These are phyloP conservation scores for Myotis myotis DNA, from an alignment of 2,797 vertebrate species.

Conservation along the genomic window DNA sequence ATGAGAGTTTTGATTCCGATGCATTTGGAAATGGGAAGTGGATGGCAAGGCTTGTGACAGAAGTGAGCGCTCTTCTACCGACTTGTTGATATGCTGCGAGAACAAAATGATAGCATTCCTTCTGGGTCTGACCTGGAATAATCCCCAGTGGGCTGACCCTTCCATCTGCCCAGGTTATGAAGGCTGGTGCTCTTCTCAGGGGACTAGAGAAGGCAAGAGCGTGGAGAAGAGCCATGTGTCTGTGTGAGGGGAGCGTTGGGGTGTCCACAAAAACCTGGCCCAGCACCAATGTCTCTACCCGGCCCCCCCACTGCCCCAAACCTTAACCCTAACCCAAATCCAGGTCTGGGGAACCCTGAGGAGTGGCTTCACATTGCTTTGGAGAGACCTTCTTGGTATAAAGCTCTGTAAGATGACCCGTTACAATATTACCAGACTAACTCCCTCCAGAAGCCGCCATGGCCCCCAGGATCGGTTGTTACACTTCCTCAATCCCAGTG, in stretches of 20 bases:
- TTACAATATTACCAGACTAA: neutral
- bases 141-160: neutral
- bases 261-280: neutral
- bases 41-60: neutral
- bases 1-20: neutral
- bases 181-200: neutral
- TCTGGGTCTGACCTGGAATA: neutral
- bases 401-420: neutral
- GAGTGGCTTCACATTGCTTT: neutral
- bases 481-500: neutral
- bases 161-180: neutral
- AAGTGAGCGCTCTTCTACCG: neutral
- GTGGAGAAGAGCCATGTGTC: neutral
- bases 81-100: neutral
- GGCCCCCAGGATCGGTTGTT: too few relatives aligned
- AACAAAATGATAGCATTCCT: neutral
- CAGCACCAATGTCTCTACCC: neutral
- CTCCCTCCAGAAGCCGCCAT: neutral
- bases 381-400: neutral
- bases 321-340: neutral
- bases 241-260: accelerated
- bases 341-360: neutral
- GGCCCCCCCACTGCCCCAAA: neutral
- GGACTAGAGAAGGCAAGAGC: neutral
- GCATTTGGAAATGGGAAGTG: neutral